These are phyloP conservation scores for Tiliqua scincoides DNA, from an alignment of 2,113 vertebrate species.

Conservation along the genomic window DNA sequence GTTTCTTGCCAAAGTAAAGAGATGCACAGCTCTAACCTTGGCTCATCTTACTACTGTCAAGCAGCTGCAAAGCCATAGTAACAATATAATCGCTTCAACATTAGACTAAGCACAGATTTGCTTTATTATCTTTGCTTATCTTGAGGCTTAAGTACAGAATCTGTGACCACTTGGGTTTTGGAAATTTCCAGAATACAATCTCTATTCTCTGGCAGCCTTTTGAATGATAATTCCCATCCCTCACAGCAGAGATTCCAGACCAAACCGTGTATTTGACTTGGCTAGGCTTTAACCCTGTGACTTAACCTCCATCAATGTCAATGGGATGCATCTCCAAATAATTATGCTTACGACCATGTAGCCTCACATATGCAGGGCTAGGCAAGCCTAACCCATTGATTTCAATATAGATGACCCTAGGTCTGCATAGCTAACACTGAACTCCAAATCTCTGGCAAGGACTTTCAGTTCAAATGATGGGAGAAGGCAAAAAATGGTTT, in stretches of 20 bases:
- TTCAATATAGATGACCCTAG: too few species aligned
- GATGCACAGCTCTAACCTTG: slow-evolving; percentile 36
- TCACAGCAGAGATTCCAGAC: slow-evolving; percentile 5
- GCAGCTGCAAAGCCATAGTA: slow-evolving; percentile 30
- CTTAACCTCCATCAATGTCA: background rate
- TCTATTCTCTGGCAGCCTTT: slow-evolving; percentile 37
- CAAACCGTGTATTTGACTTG: background rate
- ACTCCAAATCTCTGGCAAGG: too few species aligned
- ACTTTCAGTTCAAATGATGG: too few species aligned
- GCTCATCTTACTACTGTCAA: slow-evolving; percentile 32
- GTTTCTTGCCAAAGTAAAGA: slow-evolving; percentile 33
- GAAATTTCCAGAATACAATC: slow-evolving; percentile 33
- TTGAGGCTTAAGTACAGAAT: slow-evolving; percentile 27
- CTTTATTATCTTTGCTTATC: slow-evolving; percentile 22
- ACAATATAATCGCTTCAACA: slow-evolving; percentile 24
- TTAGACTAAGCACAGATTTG: slow-evolving; percentile 27
- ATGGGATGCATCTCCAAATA: too few species aligned
- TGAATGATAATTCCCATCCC: slow-evolving; percentile 24
- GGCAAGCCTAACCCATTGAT: background rate
- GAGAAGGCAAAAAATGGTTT: too few species aligned
- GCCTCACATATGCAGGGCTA: too few species aligned
- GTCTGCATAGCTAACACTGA: background rate
- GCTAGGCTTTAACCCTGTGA: background rate
- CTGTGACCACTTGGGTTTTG: slow-evolving; percentile 9
- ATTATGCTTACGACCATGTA: too few species aligned